These are phyloP conservation scores for Mythimna vitellina DNA, from an alignment of 2,888 invertebrate genomes.

Conservation along the genomic window DNA sequence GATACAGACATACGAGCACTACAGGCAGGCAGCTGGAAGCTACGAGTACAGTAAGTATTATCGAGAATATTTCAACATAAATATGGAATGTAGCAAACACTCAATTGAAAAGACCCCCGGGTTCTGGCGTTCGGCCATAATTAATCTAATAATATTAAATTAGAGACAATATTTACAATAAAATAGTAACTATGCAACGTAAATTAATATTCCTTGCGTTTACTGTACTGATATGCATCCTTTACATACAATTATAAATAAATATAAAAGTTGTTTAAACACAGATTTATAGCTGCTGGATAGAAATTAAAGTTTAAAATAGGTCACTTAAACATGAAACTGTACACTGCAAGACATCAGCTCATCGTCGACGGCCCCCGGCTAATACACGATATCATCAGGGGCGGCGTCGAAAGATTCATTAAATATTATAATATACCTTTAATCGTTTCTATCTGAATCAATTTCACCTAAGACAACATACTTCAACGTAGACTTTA, in stretches of 20 bases:
- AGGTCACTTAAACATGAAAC: slow-evolving; percentile 86
- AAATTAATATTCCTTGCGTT: slow-evolving; percentile 87
- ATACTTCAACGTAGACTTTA: slow-evolving; percentile 88
- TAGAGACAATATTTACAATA: slow-evolving; percentile 89
- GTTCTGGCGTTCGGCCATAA: slow-evolving; percentile 83
- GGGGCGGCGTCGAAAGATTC: slow-evolving; percentile 77
- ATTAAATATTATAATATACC: slow-evolving; percentile 87
- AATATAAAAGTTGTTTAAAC: slow-evolving; percentile 91
- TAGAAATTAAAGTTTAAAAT: slow-evolving; percentile 86
- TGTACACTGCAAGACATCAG: slow-evolving; percentile 87
- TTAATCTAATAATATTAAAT: slow-evolving; percentile 89
- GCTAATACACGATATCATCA: slow-evolving; percentile 61
- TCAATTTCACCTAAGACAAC: slow-evolving; percentile 90
- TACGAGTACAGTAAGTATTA: slow-evolving; percentile 81
- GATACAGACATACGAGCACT: slow-evolving; percentile 58
- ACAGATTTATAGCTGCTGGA: slow-evolving; percentile 87
- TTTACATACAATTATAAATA: slow-evolving; percentile 82
- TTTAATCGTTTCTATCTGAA: slow-evolving; percentile 89
- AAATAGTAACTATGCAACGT: slow-evolving; percentile 88
- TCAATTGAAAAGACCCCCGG: slow-evolving; percentile 88
- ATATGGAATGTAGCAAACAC: slow-evolving; percentile 91
- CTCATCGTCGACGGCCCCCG: slow-evolving; percentile 60
- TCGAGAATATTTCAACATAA: slow-evolving; percentile 90
- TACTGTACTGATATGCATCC: slow-evolving; percentile 89
- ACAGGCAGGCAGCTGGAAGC: slow-evolving; percentile 65